phyloP scores from a whole-genome alignment of 2,888 invertebrate genomes.

The Ophion costatus region DNA sequence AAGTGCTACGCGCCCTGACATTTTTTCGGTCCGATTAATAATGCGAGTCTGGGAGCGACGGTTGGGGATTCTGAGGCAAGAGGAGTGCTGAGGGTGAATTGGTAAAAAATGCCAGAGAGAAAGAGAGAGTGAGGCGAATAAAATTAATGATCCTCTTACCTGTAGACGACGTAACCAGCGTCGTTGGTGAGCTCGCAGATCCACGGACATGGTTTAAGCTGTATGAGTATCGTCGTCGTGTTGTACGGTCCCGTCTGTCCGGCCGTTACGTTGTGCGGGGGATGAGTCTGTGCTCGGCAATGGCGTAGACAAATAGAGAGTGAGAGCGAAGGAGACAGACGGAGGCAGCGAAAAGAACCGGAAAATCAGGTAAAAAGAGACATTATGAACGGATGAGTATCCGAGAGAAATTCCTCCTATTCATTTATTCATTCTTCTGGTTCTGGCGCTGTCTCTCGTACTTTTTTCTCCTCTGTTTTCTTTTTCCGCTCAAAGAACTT shows the following conservation, averaged over 20 bases:
- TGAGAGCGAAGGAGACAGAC: not conserved
- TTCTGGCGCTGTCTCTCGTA: conserved; percentile 3
- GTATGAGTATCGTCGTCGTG: conserved; percentile 79
- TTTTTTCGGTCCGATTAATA: conserved; percentile 22
- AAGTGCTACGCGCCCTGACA: not conserved
- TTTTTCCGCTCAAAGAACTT: conserved; percentile 1
- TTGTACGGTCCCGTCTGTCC: conserved; percentile 78
- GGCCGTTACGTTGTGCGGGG: conserved; percentile 74
- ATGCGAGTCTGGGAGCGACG: conserved; percentile 24
- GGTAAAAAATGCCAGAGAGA: conserved; percentile 6
- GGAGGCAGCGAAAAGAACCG: not conserved
- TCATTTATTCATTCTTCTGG: conserved; percentile 33
- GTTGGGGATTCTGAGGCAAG: not conserved
- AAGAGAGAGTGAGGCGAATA: conserved; percentile 2
- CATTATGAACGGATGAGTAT: conserved; percentile 27
- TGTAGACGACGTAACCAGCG: conserved; percentile 97
- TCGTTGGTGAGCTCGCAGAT: conserved; percentile 97
- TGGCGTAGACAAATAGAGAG: not conserved
- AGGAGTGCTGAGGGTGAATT: not conserved
- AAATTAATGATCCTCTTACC: conserved; percentile 69
- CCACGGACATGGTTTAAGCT: conserved; percentile 89
- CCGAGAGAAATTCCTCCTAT: conserved; percentile 14
- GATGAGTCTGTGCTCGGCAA: conserved; percentile 69
- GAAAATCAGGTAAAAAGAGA: conserved; percentile 27
- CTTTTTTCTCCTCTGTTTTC: not conserved